phyloP scores from a whole-genome alignment of 2,888 invertebrate genomes.

The Cylloceria caligata region DNA sequence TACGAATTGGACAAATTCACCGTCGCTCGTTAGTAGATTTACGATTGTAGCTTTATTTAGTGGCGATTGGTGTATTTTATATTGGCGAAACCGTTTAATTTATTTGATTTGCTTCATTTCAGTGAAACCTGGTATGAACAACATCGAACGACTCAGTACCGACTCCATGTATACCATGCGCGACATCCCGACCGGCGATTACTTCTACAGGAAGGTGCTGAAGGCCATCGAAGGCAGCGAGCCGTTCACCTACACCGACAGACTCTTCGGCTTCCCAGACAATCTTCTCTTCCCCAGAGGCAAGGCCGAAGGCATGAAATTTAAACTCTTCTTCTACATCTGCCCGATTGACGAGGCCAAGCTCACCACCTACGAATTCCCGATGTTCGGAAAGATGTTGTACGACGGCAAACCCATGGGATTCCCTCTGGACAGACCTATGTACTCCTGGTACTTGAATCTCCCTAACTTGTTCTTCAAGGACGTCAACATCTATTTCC shows the following conservation, averaged over 20 bases:
- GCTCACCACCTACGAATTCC: constrained; percentile 84
- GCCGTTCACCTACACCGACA: constrained; percentile 79
- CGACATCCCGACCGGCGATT: constrained; percentile 75
- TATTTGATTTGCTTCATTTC: constrained; percentile 39
- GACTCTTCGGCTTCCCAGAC: constrained; percentile 85
- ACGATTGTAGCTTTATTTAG: not conserved
- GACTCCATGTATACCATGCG: constrained; percentile 76
- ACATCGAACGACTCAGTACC: constrained; percentile 77
- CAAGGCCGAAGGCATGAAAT: constrained; percentile 87
- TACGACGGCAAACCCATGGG: constrained; percentile 86
- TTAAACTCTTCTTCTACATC: constrained; percentile 87
- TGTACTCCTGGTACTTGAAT: constrained; percentile 84
- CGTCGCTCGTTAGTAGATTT: constrained; percentile 85
- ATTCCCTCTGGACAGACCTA: constrained; percentile 87
- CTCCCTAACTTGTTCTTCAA: constrained; percentile 88
- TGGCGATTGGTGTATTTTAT: not conserved
- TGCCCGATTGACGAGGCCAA: constrained; percentile 86
- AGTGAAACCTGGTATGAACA: constrained; percentile 81
- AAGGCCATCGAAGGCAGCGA: constrained; percentile 79
- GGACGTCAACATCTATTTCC: constrained; percentile 86
- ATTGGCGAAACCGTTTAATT: not conserved
- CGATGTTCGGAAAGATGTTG: constrained; percentile 83
- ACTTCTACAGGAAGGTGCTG: constrained; percentile 78
- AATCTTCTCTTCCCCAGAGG: constrained; percentile 89
- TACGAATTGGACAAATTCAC: constrained; percentile 87